These are phyloP conservation scores for Apteryx mantelli DNA, from an alignment of 2,113 vertebrate genomes.

Conservation along the genomic window DNA sequence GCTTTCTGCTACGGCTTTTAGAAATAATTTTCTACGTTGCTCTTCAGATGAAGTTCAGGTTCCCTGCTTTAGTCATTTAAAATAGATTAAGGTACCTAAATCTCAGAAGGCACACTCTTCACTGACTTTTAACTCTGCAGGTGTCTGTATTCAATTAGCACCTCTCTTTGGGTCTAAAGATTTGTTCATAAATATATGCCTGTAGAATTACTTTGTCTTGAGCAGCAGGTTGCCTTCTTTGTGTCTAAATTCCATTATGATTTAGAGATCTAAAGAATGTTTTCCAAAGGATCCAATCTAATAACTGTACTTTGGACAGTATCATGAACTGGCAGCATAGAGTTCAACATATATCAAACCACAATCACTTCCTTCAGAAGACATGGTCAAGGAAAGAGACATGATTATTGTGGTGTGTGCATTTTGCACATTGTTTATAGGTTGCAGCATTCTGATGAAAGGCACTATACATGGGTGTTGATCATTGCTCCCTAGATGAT, in stretches of 20 bases:
- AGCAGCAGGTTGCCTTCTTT: neutral
- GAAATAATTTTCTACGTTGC: neutral
- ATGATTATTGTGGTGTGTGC: neutral
- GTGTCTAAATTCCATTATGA: neutral
- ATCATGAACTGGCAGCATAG: neutral
- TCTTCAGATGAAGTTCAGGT: neutral
- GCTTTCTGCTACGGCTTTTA: neutral
- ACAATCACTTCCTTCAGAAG: neutral
- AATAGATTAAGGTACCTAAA: neutral
- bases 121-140: neutral
- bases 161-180: neutral
- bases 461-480: neutral
- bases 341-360: neutral
- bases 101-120: neutral
- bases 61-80: neutral
- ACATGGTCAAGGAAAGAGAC: neutral
- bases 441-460: neutral
- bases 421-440: neutral
- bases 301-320: neutral
- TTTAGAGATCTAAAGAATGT: neutral
- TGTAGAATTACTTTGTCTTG: neutral
- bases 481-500: neutral
- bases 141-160: neutral
- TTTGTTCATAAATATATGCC: accelerated
- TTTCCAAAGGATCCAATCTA: neutral